Base-by-base conservation (phyloP, 2,797 vertebrate genomes). In the Selene dorsalis region DNA sequence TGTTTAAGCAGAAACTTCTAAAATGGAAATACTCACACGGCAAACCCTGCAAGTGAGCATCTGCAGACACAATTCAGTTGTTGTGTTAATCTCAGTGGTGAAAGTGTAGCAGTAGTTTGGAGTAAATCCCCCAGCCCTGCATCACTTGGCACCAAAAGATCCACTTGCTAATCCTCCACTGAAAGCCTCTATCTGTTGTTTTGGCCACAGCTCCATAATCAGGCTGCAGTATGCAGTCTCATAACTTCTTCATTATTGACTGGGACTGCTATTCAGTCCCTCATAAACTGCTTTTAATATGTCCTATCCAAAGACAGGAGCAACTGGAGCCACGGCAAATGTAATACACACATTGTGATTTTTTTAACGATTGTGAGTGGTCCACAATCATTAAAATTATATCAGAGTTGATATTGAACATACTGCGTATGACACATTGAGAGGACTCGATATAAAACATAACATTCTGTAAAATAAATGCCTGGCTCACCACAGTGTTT, bases 91-190 rank as follows among this genome's bases (percentile, higher is more conserved):
- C 22, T 18, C 28, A 13, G 47, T 67, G 17, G 53, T 67, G 10
- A 61, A 73, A 18, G 12, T 41, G 1, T 35, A 60, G 43, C 68
- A 45, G 67, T 7, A 59, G 20, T 52, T 56, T 2, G 28, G 30
- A 70, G 45, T 17, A 70, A 79, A 84, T 69, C 68, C 30, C 56
- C 4, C 28, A 59, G 32, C 39, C 53, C 6, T 18, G 43, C 16
- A 57, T 66, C 38, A 73, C 20, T 26, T 80, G 64, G 74, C 41
- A 67, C 24, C 39, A 48, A 28, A 32, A 50, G 26, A 41, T 62
- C 38, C 35, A 43, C 39, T 11, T 41, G 26, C 50, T 76, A 82
- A 82, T 77, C 73, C 61, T 62, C 47, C 24, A 20, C 32, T 78
- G 60, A 38, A 83, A 64, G 47, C 58, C 35, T 55, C 4, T 20